phyloP scores from a whole-genome alignment of 1,140 invertebrate genomes.

The Coelopa frigida region DNA sequence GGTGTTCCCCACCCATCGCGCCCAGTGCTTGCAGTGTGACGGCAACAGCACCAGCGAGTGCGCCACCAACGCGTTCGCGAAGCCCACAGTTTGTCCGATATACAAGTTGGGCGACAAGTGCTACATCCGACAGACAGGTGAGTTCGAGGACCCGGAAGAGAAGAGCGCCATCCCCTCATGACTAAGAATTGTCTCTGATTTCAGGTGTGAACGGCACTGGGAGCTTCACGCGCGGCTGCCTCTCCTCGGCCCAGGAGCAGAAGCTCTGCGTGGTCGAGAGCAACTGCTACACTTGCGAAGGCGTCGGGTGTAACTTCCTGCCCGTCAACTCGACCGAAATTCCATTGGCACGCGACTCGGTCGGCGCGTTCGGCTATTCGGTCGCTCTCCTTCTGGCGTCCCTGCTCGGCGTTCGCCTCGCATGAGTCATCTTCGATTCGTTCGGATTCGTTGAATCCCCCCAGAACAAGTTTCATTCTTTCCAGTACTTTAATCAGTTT shows the following conservation, averaged over 20 bases:
- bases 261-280: slow-evolving; percentile 29
- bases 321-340: slow-evolving; percentile 20
- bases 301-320: slow-evolving; percentile 32
- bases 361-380: slow-evolving; percentile 14
- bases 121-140: slow-evolving; percentile 30
- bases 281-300: slow-evolving; percentile 33
- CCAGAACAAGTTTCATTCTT: too few species aligned
- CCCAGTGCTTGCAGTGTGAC: slow-evolving; percentile 31
- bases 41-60: slow-evolving; percentile 25
- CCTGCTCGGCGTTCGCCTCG: too few species aligned
- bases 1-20: slow-evolving; percentile 28
- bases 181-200: not conserved
- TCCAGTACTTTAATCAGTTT: too few species aligned
- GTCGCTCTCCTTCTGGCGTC: slow-evolving; percentile 17
- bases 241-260: slow-evolving; percentile 24
- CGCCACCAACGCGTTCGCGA: slow-evolving; percentile 21
- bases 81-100: slow-evolving; percentile 23
- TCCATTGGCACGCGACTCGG: slow-evolving; percentile 33
- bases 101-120: slow-evolving; percentile 36
- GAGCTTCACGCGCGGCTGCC: slow-evolving; percentile 37
- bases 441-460: too few species aligned
- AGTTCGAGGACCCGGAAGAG: not conserved
- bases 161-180: not conserved
- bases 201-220: slow-evolving; percentile 13
- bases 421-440: too few species aligned